Conservation (phyloP, 1,140 invertebrate species). For the Meloidogyne chitwoodi region DNA sequence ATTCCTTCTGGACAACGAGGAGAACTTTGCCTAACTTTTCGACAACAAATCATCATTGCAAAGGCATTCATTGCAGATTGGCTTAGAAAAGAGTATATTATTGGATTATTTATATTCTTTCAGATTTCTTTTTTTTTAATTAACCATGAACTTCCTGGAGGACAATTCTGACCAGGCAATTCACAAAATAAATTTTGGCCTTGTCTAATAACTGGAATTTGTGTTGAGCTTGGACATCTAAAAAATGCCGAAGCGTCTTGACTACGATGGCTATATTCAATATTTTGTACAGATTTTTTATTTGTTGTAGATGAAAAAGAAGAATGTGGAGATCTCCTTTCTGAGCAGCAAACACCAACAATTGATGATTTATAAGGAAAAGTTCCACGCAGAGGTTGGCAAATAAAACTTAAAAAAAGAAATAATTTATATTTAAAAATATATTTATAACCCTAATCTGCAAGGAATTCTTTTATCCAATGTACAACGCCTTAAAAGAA, state of each 20-base stretch:
- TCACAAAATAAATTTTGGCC: conserved; percentile 24
- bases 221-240: conserved; percentile 4
- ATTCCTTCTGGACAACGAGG: conserved; percentile 34
- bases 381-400: not conserved
- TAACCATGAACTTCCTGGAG: conserved; percentile 2
- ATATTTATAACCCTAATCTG: not conserved
- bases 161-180: conserved; percentile 9
- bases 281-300: not conserved
- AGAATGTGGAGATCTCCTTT: not conserved
- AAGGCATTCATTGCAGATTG: conserved; percentile 33
- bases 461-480: not conserved
- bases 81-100: conserved; percentile 7
- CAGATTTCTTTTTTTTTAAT: not conserved
- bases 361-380: not conserved
- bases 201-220: conserved; percentile 17
- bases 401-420: conserved; percentile 7
- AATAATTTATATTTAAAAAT: not conserved
- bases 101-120: not conserved
- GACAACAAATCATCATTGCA: conserved; percentile 41
- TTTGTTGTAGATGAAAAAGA: not conserved
- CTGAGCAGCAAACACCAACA: conserved; percentile 5
- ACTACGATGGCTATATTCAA: not conserved
- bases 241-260: conserved; percentile 16
- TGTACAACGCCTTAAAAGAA: not conserved
- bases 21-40: conserved; percentile 20